A percentile compares a stretch with the other conserved stretches of the same genome.
These are phyloP conservation scores for Cactoblastis cactorum DNA, from an alignment of 2,888 invertebrate species.

Conservation along the genomic window DNA sequence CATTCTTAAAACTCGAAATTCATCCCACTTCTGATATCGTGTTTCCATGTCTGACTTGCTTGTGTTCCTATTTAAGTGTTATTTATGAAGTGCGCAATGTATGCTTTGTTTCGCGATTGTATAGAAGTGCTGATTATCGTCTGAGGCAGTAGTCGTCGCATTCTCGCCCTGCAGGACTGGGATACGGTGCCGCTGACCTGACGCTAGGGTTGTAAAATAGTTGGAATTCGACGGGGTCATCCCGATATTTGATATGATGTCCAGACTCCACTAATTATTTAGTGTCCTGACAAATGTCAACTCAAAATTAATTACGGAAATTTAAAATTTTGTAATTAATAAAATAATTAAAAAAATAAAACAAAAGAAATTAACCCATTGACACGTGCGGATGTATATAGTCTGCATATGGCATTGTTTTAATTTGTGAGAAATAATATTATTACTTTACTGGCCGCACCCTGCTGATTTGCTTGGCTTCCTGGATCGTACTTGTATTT, in stretches of 20 bases:
- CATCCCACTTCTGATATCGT: neutral
- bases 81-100: neutral
- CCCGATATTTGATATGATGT: no score
- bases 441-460: neutral
- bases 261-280: no score
- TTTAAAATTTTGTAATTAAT: no score
- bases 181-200: conserved; percentile 14
- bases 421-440: neutral
- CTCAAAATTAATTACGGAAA: no score
- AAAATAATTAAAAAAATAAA: no score
- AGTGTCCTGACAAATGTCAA: no score
- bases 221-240: no score
- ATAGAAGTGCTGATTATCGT: neutral
- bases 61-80: neutral
- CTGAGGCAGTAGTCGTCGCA: conserved; percentile 2
- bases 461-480: no score
- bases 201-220: no score
- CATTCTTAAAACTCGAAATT: neutral
- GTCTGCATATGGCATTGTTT: conserved; percentile 5
- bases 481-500: no score
- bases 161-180: conserved; percentile 15
- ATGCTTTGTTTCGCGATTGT: neutral
- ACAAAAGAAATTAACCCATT: no score
- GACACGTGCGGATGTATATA: conserved; percentile 5
- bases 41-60: neutral